phyloP scores from a whole-genome alignment of 2,888 invertebrate genomes.

The Pachydiplax longipennis region DNA sequence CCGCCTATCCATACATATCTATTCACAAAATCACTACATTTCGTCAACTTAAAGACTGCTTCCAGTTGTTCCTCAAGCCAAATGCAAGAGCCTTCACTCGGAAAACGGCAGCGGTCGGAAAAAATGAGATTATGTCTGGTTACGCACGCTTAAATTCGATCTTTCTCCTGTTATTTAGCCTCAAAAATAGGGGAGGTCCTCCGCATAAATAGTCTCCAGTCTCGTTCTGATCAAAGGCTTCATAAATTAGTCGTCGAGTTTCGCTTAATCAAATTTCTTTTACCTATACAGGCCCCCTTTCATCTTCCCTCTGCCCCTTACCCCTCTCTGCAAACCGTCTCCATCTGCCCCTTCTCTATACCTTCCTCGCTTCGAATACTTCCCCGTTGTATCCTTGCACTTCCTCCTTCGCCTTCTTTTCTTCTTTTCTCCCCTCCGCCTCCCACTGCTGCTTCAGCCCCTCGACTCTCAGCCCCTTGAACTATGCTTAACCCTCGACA shows the following conservation, averaged over 20 bases:
- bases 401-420: background rate
- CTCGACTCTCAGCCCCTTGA: background rate
- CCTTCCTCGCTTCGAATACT: too few relatives aligned
- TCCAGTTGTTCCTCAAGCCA: too few relatives aligned
- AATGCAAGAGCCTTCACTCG: too few relatives aligned
- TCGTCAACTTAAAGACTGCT: too few relatives aligned
- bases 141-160: background rate
- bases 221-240: constrained; percentile 27
- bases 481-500: too few relatives aligned
- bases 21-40: too few relatives aligned
- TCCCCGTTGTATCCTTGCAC: background rate
- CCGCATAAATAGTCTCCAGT: background rate
- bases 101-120: background rate
- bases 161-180: background rate
- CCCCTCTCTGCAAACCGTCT: background rate
- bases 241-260: constrained; percentile 41
- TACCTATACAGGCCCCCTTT: background rate
- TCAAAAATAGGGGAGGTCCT: background rate
- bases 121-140: background rate
- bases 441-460: background rate
- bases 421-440: background rate
- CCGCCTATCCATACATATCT: too few relatives aligned
- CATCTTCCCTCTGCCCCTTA: background rate
- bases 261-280: constrained; percentile 40
- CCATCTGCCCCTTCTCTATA: background rate